Conservation (phyloP, 64 coral and sea anemone genomes). For the Anthopleura sola region DNA sequence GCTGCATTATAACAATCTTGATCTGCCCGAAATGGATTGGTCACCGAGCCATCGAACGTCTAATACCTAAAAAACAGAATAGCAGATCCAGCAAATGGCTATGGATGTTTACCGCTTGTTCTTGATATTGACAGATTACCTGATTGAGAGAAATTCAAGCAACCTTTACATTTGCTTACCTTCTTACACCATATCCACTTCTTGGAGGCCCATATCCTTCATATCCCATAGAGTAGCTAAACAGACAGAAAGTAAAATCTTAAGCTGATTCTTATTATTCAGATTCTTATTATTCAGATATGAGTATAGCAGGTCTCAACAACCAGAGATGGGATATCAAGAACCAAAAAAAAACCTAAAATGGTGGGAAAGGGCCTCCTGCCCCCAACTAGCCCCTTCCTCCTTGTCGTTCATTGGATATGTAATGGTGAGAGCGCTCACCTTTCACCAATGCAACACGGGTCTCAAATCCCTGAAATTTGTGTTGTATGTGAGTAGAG, state of each 20-base stretch:
- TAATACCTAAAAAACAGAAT: constrained; percentile 27
- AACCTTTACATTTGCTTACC: background rate
- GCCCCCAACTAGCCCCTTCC: too few relatives aligned
- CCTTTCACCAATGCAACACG: too few relatives aligned
- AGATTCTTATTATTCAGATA: too few relatives aligned
- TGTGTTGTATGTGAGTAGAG: too few relatives aligned
- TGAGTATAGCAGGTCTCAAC: too few relatives aligned
- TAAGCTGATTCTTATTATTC: background rate
- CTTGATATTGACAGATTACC: background rate
- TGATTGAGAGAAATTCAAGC: background rate
- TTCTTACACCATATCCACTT: constrained; percentile 17
- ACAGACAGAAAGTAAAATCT: background rate
- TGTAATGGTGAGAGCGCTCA: too few relatives aligned
- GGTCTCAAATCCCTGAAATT: too few relatives aligned
- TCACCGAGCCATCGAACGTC: constrained; percentile 25
- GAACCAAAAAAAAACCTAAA: too few relatives aligned
- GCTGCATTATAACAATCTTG: constrained; percentile 23
- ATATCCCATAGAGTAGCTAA: constrained; percentile 23
- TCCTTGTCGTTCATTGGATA: too few relatives aligned
- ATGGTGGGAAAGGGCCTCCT: too few relatives aligned
- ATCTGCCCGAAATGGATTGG: constrained; percentile 12
- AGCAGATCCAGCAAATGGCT: constrained; percentile 11
- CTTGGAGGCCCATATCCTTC: constrained; percentile 20
- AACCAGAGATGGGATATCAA: too few relatives aligned
- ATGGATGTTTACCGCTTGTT: background rate